Base-by-base conservation (phyloP, 35 echinoderm and acorn worm species). In the Hemicentrotus pulcherrimus region DNA sequence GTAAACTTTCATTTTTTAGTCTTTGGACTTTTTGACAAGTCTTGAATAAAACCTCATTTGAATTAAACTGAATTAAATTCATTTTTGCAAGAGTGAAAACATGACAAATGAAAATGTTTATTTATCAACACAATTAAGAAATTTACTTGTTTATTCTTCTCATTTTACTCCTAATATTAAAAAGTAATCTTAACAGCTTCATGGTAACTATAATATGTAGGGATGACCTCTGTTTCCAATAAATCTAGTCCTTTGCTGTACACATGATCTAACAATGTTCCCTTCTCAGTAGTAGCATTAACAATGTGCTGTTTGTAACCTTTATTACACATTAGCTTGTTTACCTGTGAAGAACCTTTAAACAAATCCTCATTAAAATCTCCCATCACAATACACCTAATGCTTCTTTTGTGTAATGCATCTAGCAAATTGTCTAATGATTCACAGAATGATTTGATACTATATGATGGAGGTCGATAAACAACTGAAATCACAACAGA, bases 341-440 rank as follows among this genome's bases (percentile, higher is more conserved):
- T 8, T n/a, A 95, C 47, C 22, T 87, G 47, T 31, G 46, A 86
- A 88, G 32, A 2, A 2, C 88, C 6, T 88, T 96, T 88, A 0
- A 92, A 19, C 28, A 96, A 55, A 46, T 96, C 47, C 48, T 96
- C 70, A 94, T 96, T 96, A 48, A 96, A 96, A 71, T 94, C 95
- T 94, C 92, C 95, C 16, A 89, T 92, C 9, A 92, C n/a, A 52
- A 92, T 52, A 52, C 45, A 92, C 48, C 8, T 92, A 1, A 46
- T 52, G 19, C 91, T 15, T 22, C 6, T 46, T 92, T 92, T 52
- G 2, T 92, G 0, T 9, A 92, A 52, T 46, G 48, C 47, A 5
- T 92, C 10, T 2, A 92, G n/a, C 47, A 92, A n/a, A 6, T 30
- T 92, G 0, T 0, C 46, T 46, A 92, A 2, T n/a, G 0, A 1